Conservation (phyloP, 2,888 invertebrate species). For the Trichopoda pennipes region DNA sequence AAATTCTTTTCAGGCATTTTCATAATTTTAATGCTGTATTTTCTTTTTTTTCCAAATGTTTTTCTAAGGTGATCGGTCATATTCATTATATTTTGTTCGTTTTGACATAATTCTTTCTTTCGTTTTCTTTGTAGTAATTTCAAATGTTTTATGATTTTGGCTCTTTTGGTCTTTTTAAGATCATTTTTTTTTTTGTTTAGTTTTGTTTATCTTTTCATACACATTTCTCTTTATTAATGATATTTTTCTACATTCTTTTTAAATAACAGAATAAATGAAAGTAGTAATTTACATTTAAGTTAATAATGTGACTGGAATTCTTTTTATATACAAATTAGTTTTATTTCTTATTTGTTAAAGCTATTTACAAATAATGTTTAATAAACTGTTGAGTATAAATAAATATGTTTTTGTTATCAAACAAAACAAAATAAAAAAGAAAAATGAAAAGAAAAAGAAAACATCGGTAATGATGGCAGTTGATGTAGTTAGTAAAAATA, state of each 20-base stretch:
- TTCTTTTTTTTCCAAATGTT: conserved; percentile 40
- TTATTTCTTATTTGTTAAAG: background rate
- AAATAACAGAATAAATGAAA: conserved; percentile 5
- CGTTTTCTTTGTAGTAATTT: background rate
- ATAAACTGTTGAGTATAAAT: too few species aligned
- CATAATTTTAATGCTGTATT: conserved; percentile 8
- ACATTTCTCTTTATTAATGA: conserved; percentile 11
- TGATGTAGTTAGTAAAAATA: too few species aligned
- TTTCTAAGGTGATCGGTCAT: conserved; percentile 54
- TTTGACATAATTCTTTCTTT: background rate
- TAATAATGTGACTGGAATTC: background rate
- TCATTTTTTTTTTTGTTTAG: conserved; percentile 15
- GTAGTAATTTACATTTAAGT: conserved; percentile 5
- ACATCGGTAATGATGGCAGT: too few species aligned
- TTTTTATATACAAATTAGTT: background rate
- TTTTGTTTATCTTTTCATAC: conserved; percentile 46
- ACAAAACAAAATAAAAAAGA: too few species aligned
- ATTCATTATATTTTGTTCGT: conserved; percentile 25
- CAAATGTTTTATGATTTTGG: too few species aligned
- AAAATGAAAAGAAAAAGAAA: too few species aligned
- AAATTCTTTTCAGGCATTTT: conserved; percentile 43
- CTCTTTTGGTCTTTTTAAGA: conserved; percentile 32
- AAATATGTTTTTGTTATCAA: too few species aligned
- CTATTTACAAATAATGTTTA: too few species aligned
- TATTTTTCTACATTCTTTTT: conserved; percentile 26